Conservation (phyloP, 2,113 vertebrate genomes). For the Plecturocebus donacophilus region DNA sequence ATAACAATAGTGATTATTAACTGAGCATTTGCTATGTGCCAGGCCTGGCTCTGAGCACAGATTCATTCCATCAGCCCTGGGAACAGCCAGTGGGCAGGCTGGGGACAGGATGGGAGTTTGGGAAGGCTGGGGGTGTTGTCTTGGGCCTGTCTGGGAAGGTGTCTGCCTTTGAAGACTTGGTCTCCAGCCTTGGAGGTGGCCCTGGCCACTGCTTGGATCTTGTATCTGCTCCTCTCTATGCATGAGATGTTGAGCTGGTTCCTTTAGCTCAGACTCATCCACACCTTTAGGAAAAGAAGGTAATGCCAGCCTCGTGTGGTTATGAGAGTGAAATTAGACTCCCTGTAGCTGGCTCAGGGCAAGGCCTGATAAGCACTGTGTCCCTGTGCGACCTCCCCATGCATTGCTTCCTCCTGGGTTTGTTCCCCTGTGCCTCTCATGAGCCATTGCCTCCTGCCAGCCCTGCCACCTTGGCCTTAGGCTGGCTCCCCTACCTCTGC, state of each 20-base stretch:
- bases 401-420: background rate
- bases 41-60: too few relatives aligned
- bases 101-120: fast-evolving
- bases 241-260: background rate
- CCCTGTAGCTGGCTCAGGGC: fast-evolving
- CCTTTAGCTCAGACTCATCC: background rate
- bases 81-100: background rate
- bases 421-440: background rate
- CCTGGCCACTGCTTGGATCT: background rate
- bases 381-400: background rate
- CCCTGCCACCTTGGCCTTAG: too few relatives aligned
- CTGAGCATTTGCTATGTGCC: background rate
- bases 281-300: background rate
- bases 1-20: background rate
- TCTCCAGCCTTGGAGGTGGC: background rate
- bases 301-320: fast-evolving
- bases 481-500: background rate
- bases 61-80: fast-evolving
- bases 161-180: background rate
- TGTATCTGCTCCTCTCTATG: background rate
- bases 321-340: background rate
- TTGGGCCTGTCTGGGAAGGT: background rate
- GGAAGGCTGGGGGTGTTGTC: background rate
- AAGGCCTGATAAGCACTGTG: too few relatives aligned
- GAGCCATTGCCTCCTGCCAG: background rate